These are phyloP conservation scores for Parazoanthus swiftii DNA, from an alignment of 92 coral and sea anemone genomes.

Conservation along the genomic window DNA sequence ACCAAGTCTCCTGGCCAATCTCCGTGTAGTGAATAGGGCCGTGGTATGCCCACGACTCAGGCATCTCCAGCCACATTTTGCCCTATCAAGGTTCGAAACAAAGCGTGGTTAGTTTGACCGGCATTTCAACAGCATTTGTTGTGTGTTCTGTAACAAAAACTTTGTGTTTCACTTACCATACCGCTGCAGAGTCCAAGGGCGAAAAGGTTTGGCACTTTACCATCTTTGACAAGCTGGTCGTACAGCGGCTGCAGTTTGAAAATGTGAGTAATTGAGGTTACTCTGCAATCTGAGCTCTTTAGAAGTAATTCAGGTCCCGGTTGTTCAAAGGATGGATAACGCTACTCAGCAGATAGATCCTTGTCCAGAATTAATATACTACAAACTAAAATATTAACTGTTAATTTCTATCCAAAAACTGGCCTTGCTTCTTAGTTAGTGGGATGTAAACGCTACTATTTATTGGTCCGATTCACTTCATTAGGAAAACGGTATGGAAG, in stretches of 20 bases:
- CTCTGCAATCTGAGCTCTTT: not conserved
- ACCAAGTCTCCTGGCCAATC: slow-evolving; percentile 89
- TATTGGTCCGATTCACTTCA: no score
- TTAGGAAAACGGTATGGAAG: no score
- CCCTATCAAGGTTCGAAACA: slow-evolving; percentile 53
- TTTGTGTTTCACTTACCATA: slow-evolving; percentile 58
- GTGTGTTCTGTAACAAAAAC: not conserved
- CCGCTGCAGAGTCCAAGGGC: slow-evolving; percentile 91
- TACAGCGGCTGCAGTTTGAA: slow-evolving; percentile 70
- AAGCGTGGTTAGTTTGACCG: no score
- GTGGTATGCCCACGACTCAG: slow-evolving; percentile 66
- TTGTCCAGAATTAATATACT: no score
- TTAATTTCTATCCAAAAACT: no score
- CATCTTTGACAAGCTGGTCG: slow-evolving; percentile 86
- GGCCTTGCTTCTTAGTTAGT: no score
- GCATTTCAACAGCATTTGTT: not conserved
- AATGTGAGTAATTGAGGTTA: not conserved
- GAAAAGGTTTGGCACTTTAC: slow-evolving; percentile 83
- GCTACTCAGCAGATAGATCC: no score
- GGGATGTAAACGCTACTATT: no score
- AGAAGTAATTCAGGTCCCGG: not conserved
- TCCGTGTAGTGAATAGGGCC: slow-evolving; percentile 81
- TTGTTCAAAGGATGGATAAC: no score
- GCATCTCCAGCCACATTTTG: slow-evolving; percentile 84
- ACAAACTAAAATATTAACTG: no score